Evolutionary conservation across 2,113 vertebrate genomes (phyloP).

Genomic region (Diphyllodes magnificus): DNA sequence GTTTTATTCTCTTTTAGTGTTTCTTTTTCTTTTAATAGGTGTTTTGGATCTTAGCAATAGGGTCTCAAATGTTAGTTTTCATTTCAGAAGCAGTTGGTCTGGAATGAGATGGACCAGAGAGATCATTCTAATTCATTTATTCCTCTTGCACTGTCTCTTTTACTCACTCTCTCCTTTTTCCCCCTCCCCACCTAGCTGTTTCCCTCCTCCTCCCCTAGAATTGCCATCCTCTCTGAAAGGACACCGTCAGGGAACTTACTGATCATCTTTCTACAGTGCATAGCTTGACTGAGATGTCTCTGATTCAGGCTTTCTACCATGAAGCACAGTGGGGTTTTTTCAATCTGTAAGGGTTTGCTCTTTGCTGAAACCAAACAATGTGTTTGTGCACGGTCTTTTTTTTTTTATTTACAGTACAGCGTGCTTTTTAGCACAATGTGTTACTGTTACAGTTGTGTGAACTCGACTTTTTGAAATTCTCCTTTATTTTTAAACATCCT

Average conservation of each 20-base stretch:
- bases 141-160: background rate
- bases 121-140: background rate
- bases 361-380: background rate
- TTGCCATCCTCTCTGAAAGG: background rate
- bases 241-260: background rate
- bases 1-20: background rate
- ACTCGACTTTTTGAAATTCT: background rate
- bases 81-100: background rate
- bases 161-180: background rate
- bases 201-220: background rate
- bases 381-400: accelerated
- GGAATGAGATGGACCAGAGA: background rate
- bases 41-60: background rate
- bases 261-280: background rate
- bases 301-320: background rate
- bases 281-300: background rate
- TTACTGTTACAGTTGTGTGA: background rate
- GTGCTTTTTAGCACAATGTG: background rate
- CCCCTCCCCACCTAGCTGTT: background rate
- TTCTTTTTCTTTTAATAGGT: background rate
- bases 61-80: background rate
- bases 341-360: background rate
- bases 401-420: background rate
- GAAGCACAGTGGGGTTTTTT: background rate
- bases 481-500: background rate